phyloP scores from a whole-genome alignment of 2,888 invertebrate genomes.

The Acleris holmiana region DNA sequence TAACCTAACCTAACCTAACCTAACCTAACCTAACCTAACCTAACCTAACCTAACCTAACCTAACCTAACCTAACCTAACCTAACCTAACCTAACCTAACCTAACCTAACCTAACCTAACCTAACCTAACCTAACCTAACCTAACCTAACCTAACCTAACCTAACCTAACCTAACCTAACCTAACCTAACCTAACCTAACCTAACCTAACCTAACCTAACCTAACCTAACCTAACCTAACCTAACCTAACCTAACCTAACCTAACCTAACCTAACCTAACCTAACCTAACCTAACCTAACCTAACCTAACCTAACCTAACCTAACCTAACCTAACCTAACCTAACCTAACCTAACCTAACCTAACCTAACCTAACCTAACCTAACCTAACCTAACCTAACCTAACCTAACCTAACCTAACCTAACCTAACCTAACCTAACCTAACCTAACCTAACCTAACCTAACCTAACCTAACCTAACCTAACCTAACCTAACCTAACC shows the following conservation, averaged over 20 bases:
- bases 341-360: constrained; percentile 15
- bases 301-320: constrained; percentile 15
- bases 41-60: constrained; percentile 15
- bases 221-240: constrained; percentile 15
- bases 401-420: constrained; percentile 15
- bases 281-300: constrained; percentile 15
- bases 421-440: constrained; percentile 15
- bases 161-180: constrained; percentile 15
- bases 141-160: constrained; percentile 15
- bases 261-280: constrained; percentile 15
- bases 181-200: constrained; percentile 15
- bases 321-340: constrained; percentile 15
- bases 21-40: constrained; percentile 15
- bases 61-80: constrained; percentile 15
- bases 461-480: constrained; percentile 15
- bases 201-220: constrained; percentile 15
- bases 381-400: constrained; percentile 15
- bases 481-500: constrained; percentile 15
- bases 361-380: constrained; percentile 15
- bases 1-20: constrained; percentile 15
- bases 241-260: constrained; percentile 15
- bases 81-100: constrained; percentile 15
- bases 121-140: constrained; percentile 15
- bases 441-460: constrained; percentile 15
- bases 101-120: constrained; percentile 15